These are phyloP conservation scores for Digitonthophagus gazella DNA, from an alignment of 2,888 invertebrate genomes.

Conservation along the genomic window DNA sequence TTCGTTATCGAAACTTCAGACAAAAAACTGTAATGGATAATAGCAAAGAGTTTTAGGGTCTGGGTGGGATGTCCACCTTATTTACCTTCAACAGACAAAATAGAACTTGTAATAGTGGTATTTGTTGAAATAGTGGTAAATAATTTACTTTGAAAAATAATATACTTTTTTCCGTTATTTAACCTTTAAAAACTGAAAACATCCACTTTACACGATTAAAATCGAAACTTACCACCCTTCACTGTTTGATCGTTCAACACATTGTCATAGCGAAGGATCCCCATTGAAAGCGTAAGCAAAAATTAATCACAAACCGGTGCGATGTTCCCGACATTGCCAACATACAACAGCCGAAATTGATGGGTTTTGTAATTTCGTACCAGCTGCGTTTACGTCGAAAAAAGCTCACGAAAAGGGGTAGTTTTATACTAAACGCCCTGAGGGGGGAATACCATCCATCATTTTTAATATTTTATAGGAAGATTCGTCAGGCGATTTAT, in stretches of 20 bases:
- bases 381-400: slow-evolving; percentile 2
- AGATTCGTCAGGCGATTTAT: neutral
- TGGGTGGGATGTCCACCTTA: too few species aligned
- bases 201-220: too few species aligned
- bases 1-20: too few species aligned
- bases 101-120: too few species aligned
- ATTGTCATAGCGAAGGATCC: neutral
- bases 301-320: slow-evolving; percentile 11
- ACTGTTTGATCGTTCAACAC: neutral
- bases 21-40: too few species aligned
- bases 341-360: slow-evolving; percentile 9
- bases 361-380: slow-evolving; percentile 15
- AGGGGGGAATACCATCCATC: neutral
- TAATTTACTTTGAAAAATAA: too few species aligned
- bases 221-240: too few species aligned
- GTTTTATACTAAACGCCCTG: neutral
- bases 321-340: neutral
- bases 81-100: too few species aligned
- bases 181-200: too few species aligned
- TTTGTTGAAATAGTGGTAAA: too few species aligned
- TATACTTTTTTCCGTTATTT: too few species aligned
- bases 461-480: neutral
- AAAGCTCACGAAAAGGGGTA: neutral
- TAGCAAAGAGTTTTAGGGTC: too few species aligned
- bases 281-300: slow-evolving; percentile 1